Evolutionary conservation across 2,888 invertebrate genomes (phyloP), one percentile per base, ranked within the genome.

Genomic region (Drosophila nr. perissopoda): DNA sequence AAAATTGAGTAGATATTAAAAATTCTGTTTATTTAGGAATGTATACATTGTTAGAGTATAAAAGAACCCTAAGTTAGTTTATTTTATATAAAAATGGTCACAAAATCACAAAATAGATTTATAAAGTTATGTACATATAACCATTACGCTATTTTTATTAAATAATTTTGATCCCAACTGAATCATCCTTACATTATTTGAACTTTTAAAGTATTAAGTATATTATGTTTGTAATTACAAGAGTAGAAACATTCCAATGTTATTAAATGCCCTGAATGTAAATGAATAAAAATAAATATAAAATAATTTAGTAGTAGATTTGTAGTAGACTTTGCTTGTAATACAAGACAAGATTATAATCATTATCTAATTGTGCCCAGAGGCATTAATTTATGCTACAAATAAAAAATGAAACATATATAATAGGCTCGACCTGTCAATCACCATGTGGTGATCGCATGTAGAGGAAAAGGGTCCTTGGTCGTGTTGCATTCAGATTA

Each of bases 1-100:
- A 42, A 57, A 59, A 59, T 59, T 74, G 40, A 76, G 63, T 74
- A 76, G 62, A 53, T 76, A 74, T 72, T 72, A 61, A 42, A 67
- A 53, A 51, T 74, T 76, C 21, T 70, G 74, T 74, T 77, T 42
- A 57, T 60, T 63, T 59, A 63, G 13, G 13, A 46, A 34, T 34
- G 52, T 25, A 75, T 56, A 76, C 54, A 63, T 68, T 61, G 31
- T 49, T 63, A 61, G 48, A 34, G 54, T 56, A 69, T 69, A 60
- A 62, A 46, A 10, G 49, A 62, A n/a, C 18, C 25, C 66, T 52
- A 25, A 48, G 11, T 72, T 42, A 34, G 21, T 61, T 71, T 36
- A 33, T 61, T 73, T 70, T 40, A 42, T 58, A 38, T 5, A 13
- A 34, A 18, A 59, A 25, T 18, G 29, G 36, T 40, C 4, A 49